Conservation (phyloP, 2,888 invertebrate species). For the Papilio protenor region DNA sequence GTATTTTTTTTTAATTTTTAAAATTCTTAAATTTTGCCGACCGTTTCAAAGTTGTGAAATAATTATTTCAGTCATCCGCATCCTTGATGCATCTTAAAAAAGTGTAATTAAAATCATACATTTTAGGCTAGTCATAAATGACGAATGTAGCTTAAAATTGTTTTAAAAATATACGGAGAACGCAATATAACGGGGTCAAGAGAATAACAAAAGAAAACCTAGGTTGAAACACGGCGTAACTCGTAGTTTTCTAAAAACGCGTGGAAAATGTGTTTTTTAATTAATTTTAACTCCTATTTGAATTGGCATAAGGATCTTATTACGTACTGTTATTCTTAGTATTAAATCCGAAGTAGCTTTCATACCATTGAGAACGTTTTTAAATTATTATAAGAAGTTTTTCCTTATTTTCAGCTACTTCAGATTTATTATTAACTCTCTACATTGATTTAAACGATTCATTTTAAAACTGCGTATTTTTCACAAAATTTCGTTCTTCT, state of each 20-base stretch:
- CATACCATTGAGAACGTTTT: not conserved
- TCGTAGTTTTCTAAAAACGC: slow-evolving; percentile 4
- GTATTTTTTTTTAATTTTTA: too few species aligned
- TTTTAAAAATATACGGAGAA: slow-evolving; percentile 5
- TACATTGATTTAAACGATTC: too few species aligned
- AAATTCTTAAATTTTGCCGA: too few species aligned
- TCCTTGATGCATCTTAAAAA: not conserved
- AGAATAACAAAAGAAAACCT: slow-evolving; percentile 32
- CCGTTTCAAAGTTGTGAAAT: too few species aligned
- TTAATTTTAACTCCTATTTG: not conserved
- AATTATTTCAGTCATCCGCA: not conserved
- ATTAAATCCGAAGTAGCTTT: not conserved
- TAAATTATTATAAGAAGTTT: not conserved
- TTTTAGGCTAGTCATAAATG: not conserved
- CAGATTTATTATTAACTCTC: not conserved
- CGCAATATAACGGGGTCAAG: slow-evolving; percentile 28
- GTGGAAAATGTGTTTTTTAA: not conserved
- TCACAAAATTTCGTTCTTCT: too few species aligned
- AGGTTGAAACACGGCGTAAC: slow-evolving; percentile 17
- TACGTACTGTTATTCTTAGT: not conserved
- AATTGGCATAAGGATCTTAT: not conserved
- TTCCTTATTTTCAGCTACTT: not conserved
- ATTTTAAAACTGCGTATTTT: too few species aligned
- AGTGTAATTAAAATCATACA: not conserved
- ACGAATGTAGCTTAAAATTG: slow-evolving; percentile 13